phyloP scores from a whole-genome alignment of 2,113 vertebrate species.

The Megatriorchis doriae region DNA sequence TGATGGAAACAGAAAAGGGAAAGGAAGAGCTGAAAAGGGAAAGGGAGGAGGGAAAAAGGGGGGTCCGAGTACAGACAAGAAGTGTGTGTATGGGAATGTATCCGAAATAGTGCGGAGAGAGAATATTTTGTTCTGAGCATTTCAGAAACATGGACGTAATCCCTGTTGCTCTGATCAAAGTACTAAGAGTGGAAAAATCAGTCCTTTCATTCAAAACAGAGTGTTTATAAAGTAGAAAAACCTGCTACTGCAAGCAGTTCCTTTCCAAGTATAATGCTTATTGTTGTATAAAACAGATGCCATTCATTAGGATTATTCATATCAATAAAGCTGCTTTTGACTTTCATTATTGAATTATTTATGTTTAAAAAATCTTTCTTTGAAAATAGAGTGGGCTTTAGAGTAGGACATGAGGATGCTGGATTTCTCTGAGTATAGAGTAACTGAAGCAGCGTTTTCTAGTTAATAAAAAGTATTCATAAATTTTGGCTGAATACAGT shows the following conservation, averaged over 20 bases:
- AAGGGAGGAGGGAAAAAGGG: neutral
- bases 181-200: neutral
- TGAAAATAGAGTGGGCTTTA: conserved; percentile 13
- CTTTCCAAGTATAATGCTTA: conserved; percentile 4
- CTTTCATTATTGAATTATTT: conserved; percentile 40
- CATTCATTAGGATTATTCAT: conserved; percentile 35
- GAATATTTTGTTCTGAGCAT: neutral
- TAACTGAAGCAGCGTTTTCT: conserved; percentile 27
- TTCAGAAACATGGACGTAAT: neutral
- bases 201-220: neutral
- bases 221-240: conserved; percentile 3
- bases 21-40: neutral
- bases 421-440: neutral
- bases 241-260: conserved; percentile 28
- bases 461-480: conserved; percentile 11
- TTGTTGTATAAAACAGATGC: neutral
- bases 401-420: neutral
- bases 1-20: neutral
- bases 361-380: conserved; percentile 30
- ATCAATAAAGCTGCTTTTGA: conserved; percentile 40
- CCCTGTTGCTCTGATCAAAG: neutral
- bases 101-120: neutral
- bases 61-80: neutral
- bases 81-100: neutral
- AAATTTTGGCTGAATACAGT: neutral